A percentile compares a stretch with the other conserved stretches of the same genome.
Evolutionary conservation across 2,113 vertebrate species (phyloP).

Genomic region (Protobothrops flavoviridis): DNA sequence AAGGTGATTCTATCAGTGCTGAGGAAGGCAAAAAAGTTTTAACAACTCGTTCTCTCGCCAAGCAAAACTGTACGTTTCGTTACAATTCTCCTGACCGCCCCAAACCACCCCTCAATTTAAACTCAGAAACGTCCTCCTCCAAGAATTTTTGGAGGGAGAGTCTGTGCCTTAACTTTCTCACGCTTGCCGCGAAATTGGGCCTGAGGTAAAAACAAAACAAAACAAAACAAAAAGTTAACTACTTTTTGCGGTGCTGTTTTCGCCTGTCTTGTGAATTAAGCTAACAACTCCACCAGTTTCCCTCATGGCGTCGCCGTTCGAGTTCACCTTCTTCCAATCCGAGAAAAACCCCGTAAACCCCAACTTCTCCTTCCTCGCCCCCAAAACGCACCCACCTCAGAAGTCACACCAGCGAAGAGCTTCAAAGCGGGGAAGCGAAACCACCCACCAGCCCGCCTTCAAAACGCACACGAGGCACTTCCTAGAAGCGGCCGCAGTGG

Average conservation of each 20-base stretch:
- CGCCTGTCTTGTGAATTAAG: neutral
- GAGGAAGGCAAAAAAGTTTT: neutral
- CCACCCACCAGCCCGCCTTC: neutral
- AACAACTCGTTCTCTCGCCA: neutral
- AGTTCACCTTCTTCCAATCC: no score
- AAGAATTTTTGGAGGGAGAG: no score
- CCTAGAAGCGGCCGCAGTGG: neutral
- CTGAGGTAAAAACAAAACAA: neutral
- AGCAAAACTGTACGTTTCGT: neutral
- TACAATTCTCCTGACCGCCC: neutral
- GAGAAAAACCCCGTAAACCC: neutral
- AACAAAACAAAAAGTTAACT: neutral
- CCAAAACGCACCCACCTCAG: neutral
- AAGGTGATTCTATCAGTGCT: neutral
- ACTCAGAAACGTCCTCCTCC: neutral
- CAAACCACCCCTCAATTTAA: neutral
- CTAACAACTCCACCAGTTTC: neutral
- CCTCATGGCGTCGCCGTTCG: neutral
- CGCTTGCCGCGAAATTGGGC: neutral
- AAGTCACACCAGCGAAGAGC: neutral
- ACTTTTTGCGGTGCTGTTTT: neutral
- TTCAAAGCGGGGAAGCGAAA: no score
- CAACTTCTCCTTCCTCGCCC: neutral
- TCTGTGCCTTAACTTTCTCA: neutral
- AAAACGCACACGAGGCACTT: neutral